Conservation (phyloP, 2,797 vertebrate species). For the Caiman crocodilus region DNA sequence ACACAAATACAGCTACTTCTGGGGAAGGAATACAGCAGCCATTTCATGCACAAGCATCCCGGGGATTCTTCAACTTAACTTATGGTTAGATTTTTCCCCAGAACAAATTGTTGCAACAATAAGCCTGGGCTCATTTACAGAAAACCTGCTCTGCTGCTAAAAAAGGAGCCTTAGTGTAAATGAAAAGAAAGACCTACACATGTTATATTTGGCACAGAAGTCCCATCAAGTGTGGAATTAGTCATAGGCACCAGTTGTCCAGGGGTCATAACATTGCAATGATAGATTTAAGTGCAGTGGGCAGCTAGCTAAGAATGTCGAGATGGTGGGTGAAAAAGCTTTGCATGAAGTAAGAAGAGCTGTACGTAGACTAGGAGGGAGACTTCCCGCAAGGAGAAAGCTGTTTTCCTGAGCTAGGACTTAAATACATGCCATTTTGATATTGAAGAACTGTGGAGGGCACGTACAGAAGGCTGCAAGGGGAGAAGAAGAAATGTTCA, state of each 20-base stretch:
- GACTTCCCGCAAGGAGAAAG: not conserved
- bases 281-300: not conserved
- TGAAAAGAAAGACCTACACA: not conserved
- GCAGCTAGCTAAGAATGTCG: not conserved
- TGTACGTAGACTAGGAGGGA: not conserved
- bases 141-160: not conserved
- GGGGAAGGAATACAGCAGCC: not conserved
- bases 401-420: not conserved
- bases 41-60: not conserved
- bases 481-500: not conserved
- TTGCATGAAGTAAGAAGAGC: not conserved
- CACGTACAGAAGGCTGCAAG: not conserved
- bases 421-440: not conserved
- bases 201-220: not conserved
- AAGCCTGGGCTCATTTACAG: not conserved
- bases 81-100: not conserved
- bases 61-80: not conserved
- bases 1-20: not conserved
- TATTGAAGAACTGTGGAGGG: not conserved
- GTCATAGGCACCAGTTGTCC: not conserved
- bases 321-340: not conserved
- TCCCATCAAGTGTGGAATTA: not conserved
- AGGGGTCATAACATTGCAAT: not conserved
- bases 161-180: not conserved
- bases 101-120: not conserved